Conservation (phyloP, 2,113 vertebrate species). For the Spermophilus dauricus region DNA sequence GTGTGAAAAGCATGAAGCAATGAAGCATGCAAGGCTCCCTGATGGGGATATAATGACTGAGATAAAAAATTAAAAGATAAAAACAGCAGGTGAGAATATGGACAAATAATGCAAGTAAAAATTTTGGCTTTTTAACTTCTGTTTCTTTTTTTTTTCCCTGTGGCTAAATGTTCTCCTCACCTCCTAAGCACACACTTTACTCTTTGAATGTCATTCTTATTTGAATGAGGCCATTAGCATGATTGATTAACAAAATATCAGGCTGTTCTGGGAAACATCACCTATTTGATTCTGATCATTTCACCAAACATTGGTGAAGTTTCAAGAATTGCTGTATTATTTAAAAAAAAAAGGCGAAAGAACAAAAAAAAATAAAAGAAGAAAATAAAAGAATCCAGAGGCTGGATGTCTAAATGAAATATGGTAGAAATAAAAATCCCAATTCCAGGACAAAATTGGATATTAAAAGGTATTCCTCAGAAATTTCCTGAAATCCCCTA, state of each 20-base stretch:
- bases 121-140: slow-evolving; percentile 21
- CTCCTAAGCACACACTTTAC: not conserved
- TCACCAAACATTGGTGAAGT: not conserved
- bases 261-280: not conserved
- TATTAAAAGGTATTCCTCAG: not conserved
- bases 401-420: not conserved
- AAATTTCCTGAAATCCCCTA: not conserved
- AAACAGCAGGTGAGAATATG: slow-evolving; percentile 69
- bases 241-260: not conserved
- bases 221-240: not conserved
- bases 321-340: not conserved
- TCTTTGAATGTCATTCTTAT: not conserved
- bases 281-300: slow-evolving; percentile 25
- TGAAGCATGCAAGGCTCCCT: slow-evolving; percentile 54
- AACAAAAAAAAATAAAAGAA: not conserved
- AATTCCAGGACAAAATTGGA: not conserved
- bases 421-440: not conserved
- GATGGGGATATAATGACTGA: slow-evolving; percentile 63
- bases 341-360: too few species aligned
- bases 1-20: slow-evolving; percentile 57
- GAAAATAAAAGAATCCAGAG: too few species aligned
- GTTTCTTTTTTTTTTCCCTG: not conserved
- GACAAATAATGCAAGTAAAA: slow-evolving; percentile 19
- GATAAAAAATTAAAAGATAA: slow-evolving; percentile 69
- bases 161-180: not conserved